Conservation (phyloP, 2,888 invertebrate species). For the Habrosyne pyritoides region DNA sequence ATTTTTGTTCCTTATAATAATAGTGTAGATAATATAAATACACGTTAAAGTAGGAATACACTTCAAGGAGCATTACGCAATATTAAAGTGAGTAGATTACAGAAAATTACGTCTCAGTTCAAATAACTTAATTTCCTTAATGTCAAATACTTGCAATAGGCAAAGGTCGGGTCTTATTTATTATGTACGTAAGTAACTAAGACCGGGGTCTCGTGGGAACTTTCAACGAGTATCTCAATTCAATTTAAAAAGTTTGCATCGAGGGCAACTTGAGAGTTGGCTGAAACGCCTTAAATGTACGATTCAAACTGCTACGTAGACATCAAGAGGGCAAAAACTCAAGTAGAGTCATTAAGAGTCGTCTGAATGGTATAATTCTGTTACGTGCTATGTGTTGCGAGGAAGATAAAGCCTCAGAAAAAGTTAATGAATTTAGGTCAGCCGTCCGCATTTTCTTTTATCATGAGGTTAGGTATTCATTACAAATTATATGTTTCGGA, state of each 20-base stretch:
- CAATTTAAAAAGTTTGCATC: slow-evolving; percentile 67
- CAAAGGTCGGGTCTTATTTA: slow-evolving; percentile 44
- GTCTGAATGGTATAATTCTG: slow-evolving; percentile 10
- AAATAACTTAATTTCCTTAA: slow-evolving; percentile 9
- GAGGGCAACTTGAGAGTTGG: slow-evolving; percentile 40
- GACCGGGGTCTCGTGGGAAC: slow-evolving; percentile 32
- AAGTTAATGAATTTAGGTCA: slow-evolving; percentile 16
- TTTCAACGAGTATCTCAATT: slow-evolving; percentile 50
- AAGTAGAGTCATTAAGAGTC: slow-evolving; percentile 13
- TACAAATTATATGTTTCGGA: not conserved
- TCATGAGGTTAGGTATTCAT: not conserved
- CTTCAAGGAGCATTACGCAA: not conserved
- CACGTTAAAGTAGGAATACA: too few relatives aligned
- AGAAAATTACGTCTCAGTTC: slow-evolving; percentile 10
- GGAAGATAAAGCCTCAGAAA: slow-evolving; percentile 9
- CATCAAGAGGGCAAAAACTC: slow-evolving; percentile 15
- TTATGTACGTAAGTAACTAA: slow-evolving; percentile 52
- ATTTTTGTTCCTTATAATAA: too few relatives aligned
- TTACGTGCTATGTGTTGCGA: slow-evolving; percentile 10
- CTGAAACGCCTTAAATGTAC: slow-evolving; percentile 32
- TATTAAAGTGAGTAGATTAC: not conserved
- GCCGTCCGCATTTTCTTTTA: not conserved
- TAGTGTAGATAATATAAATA: too few relatives aligned
- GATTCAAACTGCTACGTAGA: slow-evolving; percentile 29
- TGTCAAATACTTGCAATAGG: slow-evolving; percentile 22